Evolutionary conservation across 2,797 vertebrate genomes (phyloP).

Genomic region (Protonibea diacanthus): DNA sequence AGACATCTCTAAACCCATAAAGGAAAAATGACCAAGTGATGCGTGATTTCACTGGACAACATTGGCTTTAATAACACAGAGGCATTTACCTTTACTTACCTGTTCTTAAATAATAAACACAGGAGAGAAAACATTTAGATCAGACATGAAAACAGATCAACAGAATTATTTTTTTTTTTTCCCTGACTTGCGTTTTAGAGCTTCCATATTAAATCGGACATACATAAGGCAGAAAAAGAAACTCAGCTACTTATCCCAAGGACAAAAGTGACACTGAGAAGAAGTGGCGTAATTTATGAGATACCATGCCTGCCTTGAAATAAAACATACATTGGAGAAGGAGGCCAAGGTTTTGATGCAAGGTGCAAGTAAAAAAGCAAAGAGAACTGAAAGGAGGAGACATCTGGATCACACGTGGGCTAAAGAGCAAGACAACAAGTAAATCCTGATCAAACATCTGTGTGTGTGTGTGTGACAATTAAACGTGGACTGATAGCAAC

Average conservation of each 20-base stretch:
- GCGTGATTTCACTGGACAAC: too few relatives aligned
- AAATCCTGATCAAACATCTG: background rate
- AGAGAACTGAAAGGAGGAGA: background rate
- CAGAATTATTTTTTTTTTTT: too few relatives aligned
- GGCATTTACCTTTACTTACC: too few relatives aligned
- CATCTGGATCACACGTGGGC: background rate
- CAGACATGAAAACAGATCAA: too few relatives aligned
- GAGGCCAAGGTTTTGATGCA: slow-evolving; percentile 9
- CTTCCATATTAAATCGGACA: background rate
- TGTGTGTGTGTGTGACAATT: too few relatives aligned
- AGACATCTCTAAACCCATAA: too few relatives aligned
- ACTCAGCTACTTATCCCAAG: slow-evolving; percentile 2
- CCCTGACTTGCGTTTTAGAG: too few relatives aligned
- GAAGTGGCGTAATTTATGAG: slow-evolving; percentile 30
- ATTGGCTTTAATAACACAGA: too few relatives aligned
- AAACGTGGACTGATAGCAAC: too few relatives aligned
- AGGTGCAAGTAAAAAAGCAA: background rate
- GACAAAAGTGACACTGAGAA: slow-evolving; percentile 19
- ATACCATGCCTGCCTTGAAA: slow-evolving; percentile 10
- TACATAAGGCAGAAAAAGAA: background rate
- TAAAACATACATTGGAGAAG: slow-evolving; percentile 20
- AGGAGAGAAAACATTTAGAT: too few relatives aligned
- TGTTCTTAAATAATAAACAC: too few relatives aligned
- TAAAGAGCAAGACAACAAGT: background rate
- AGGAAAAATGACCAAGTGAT: too few relatives aligned